Evolutionary conservation across 2,113 vertebrate genomes (phyloP), one percentile per base, ranked within the genome.

Genomic region (Telmatochromis bifrenatus): DNA sequence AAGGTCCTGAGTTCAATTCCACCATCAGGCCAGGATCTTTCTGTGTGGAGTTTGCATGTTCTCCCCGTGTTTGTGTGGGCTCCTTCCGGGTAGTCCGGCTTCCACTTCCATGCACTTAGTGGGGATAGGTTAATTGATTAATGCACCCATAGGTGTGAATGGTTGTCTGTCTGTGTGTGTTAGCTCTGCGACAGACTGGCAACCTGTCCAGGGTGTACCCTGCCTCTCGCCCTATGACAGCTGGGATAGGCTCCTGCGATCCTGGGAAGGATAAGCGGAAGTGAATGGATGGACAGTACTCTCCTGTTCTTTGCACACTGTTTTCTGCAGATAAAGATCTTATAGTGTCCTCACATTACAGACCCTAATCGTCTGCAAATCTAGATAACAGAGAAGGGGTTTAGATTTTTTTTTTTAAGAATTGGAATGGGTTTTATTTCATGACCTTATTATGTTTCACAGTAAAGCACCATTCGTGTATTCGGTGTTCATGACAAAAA

Each of bases 21-120:
- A 2, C 4, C 55, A 58, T 31, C 13, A 31, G 55, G 26, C 14
- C 0, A 0, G 26, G 13, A 7, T 28, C 26, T 1, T 1, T 31
- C 55, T 58, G 26, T 9, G 55, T 58, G 7, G 23, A 56, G 55
- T 58, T 58, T 56, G 55, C 55, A 28, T 28, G 13, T 56, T 56
- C 23, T 14, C 23, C 23, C 54, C 1, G 0, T 56, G 54, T 58
- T 28, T 58, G 13, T 0, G 1, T 28, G 13, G 55, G 23, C 1
- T 58, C 23, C 55, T 0, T 56, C 13, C 0, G 1, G 23, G 21
- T 5, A 14, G 0, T 56, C 54, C 0, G 2, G 54, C 7, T 56
- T 56, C 54, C 23, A 5, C 35, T 37, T 37, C 37, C 37, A 28
- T 56, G 55, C 7, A 9, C 1, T 15, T 58, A 9, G 56, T 28